Evolutionary conservation across 2,888 invertebrate species (phyloP), one percentile per base, ranked within the genome.

Genomic region (Dicycla oo): DNA sequence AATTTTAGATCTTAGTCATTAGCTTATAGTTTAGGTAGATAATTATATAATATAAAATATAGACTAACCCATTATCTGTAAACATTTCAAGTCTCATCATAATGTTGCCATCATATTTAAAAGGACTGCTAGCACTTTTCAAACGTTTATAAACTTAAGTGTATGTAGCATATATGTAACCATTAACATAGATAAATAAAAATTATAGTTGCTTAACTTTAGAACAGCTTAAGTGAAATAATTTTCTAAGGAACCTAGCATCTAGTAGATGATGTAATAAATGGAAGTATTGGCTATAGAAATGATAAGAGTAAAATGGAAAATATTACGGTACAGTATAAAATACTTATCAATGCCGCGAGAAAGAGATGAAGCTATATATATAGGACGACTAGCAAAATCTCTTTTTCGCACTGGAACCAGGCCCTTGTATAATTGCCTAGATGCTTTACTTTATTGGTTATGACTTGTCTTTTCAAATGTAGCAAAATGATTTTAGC

Each of bases 201-300:
- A 67, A 53, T 26, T 66, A 73, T 38, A 58, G 0, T 73, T 38
- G 34, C 30, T 51, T 56, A 62, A 20, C 20, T 40, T 62, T 70
- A 71, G 26, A 26, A 51, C 20, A 58, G 60, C 20, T 15, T 56
- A 51, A 6, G 26, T 65, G 15, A 23, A 38, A 40, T 23, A 40
- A 7, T 30, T 65, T 15, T 45, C 23, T 40, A 53, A n/a, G 20
- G 10, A 60, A 53, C 10, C 58, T 74, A 73, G 40, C 67, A 45
- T 13, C 45, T 74, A 58, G 11, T 74, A 58, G 11, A 66, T 73
- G 47, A 47, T 56, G n/a, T 71, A n/a, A 56, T 56, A n/a, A 5
- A 63, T 58, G 56, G 8, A 57, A 73, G 23, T 45, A 56, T 64
- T 34, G 1, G 2, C 30, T 68, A n/a, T 10, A 38, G 54, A 30